phyloP scores from a whole-genome alignment of 2,113 vertebrate genomes.

The Camelus dromedarius region DNA sequence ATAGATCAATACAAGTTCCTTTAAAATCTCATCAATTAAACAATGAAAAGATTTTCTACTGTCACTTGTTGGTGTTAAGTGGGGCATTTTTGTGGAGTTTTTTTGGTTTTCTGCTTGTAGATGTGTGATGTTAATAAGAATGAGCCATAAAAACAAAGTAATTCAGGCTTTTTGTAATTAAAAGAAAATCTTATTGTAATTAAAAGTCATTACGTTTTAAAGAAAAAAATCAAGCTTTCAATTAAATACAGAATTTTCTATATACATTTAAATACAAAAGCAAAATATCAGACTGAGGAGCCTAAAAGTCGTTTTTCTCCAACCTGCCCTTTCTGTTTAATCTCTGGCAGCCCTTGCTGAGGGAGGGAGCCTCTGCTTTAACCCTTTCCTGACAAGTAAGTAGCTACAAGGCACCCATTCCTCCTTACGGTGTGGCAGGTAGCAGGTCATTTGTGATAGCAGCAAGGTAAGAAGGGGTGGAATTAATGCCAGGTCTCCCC shows the following conservation, averaged over 20 bases:
- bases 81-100: not conserved
- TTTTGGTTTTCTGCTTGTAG: not conserved
- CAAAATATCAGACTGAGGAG: not conserved
- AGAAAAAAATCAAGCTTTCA: not conserved
- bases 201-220: conserved; percentile 9
- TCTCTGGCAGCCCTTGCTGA: not conserved
- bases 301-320: not conserved
- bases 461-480: not conserved
- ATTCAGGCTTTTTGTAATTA: not conserved
- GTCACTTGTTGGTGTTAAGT: not conserved
- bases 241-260: not conserved
- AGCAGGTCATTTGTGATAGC: not conserved
- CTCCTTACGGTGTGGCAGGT: not conserved
- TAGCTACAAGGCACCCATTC: not conserved
- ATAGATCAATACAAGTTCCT: not conserved
- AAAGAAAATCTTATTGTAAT: not conserved
- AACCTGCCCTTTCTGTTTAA: not conserved
- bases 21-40: conserved; percentile 10
- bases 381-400: not conserved
- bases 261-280: not conserved
- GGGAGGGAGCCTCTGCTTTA: not conserved
- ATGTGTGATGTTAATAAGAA: not conserved
- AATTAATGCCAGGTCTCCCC: not conserved
- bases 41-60: not conserved
- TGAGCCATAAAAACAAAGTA: not conserved